phyloP scores from a whole-genome alignment of 2,888 invertebrate species.

The Pediacus dermestoides region DNA sequence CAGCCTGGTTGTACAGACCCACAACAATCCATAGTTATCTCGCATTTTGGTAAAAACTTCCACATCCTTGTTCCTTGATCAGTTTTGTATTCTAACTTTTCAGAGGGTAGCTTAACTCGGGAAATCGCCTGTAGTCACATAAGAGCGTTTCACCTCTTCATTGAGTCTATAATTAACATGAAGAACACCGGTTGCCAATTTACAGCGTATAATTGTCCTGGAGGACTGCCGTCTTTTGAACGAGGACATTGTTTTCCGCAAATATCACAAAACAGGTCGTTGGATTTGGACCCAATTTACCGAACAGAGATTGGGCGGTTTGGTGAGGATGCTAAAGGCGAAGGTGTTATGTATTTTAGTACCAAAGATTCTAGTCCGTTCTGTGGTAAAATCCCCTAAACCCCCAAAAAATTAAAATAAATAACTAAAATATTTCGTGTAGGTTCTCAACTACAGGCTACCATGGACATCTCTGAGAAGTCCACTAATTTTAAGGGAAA shows the following conservation, averaged over 20 bases:
- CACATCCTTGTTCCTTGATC: constrained; percentile 2
- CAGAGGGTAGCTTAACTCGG: constrained; percentile 37
- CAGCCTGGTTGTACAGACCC: constrained; percentile 59
- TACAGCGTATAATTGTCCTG: constrained; percentile 54
- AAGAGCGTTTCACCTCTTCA: constrained; percentile 55
- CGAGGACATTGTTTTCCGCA: constrained; percentile 55
- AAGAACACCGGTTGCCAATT: constrained; percentile 49
- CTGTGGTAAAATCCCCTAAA: constrained; percentile 60
- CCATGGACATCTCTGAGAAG: constrained; percentile 49
- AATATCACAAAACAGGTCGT: constrained; percentile 39
- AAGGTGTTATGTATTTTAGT: constrained; percentile 56
- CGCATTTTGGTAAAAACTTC: constrained; percentile 51
- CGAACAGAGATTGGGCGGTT: constrained; percentile 41
- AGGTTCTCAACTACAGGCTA: constrained; percentile 55
- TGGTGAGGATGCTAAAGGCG: constrained; percentile 47
- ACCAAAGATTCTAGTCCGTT: constrained; percentile 52
- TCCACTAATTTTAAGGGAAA: constrained; percentile 49
- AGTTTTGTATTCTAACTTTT: constrained; percentile 13
- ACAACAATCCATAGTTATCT: constrained; percentile 55
- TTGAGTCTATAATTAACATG: constrained; percentile 52
- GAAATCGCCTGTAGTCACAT: constrained; percentile 58
- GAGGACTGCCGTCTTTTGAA: constrained; percentile 51
- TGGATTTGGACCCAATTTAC: constrained; percentile 35
- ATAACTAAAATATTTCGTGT: constrained; percentile 6
- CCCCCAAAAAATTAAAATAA: constrained; percentile 8